These are phyloP conservation scores for Tenebrio molitor DNA, from an alignment of 1,140 invertebrate species.

Conservation along the genomic window DNA sequence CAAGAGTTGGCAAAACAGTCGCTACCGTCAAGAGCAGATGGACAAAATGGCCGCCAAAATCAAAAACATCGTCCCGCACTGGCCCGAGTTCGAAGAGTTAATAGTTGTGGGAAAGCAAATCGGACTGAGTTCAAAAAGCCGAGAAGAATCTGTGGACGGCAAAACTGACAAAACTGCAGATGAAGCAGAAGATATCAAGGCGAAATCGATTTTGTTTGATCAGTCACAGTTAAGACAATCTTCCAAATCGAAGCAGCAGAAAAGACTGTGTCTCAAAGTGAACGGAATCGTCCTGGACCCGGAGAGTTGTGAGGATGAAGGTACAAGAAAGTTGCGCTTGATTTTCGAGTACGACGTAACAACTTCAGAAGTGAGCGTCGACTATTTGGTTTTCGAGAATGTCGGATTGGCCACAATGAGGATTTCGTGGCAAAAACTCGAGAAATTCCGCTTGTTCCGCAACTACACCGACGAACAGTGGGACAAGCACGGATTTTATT, in stretches of 20 bases:
- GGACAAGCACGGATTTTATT: constrained; percentile 50
- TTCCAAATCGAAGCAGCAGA: not conserved
- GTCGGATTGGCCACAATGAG: constrained; percentile 47
- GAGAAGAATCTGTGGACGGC: constrained; percentile 7
- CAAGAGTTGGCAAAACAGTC: constrained; percentile 43
- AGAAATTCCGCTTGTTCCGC: constrained; percentile 53
- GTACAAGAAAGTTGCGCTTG: constrained; percentile 41
- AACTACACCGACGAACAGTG: constrained; percentile 35
- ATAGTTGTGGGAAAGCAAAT: constrained; percentile 13
- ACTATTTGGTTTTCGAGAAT: constrained; percentile 53
- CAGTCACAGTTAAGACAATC: not conserved
- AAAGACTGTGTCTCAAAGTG: constrained; percentile 37
- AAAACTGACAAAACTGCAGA: not conserved
- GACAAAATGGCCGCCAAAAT: constrained; percentile 40
- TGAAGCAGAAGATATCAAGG: constrained; percentile 6
- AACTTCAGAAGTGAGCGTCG: not conserved
- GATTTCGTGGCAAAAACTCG: constrained; percentile 48
- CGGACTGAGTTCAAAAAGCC: not conserved
- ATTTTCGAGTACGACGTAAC: constrained; percentile 51
- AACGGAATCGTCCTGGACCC: constrained; percentile 32
- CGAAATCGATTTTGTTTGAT: not conserved
- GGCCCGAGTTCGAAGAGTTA: constrained; percentile 36
- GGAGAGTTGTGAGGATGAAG: constrained; percentile 13
- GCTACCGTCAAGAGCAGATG: constrained; percentile 47
- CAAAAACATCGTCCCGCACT: constrained; percentile 49